phyloP scores from a whole-genome alignment of 1,140 invertebrate genomes.

The Caerostris darwini region DNA sequence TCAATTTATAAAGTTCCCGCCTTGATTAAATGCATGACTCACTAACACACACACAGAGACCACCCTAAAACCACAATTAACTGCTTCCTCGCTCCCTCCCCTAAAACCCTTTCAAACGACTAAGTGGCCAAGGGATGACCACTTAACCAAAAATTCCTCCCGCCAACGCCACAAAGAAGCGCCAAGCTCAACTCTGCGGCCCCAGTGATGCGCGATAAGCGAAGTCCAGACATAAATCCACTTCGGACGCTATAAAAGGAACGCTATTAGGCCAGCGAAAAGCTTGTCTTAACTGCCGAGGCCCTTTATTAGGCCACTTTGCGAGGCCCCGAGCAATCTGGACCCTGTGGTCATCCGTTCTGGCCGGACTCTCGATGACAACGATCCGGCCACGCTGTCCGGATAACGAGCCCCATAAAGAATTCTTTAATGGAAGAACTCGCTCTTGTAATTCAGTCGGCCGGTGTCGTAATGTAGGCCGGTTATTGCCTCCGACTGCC shows the following conservation, averaged over 20 bases:
- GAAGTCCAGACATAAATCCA: conserved; percentile 1
- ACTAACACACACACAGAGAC: neutral
- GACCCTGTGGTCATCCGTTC: neutral
- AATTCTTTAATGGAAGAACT: conserved; percentile 56
- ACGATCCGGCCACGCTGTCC: neutral
- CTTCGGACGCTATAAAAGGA: neutral
- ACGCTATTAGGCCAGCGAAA: conserved; percentile 41
- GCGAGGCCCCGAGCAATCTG: conserved; percentile 34
- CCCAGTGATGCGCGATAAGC: conserved; percentile 46
- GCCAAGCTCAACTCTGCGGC: neutral
- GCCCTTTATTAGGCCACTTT: conserved; percentile 61
- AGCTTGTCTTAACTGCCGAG: conserved; percentile 53
- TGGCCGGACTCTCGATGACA: conserved; percentile 44
- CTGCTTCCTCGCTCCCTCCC: neutral
- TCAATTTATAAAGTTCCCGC: neutral
- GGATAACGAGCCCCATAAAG: conserved; percentile 39
- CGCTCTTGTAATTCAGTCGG: conserved; percentile 7
- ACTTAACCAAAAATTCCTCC: conserved; percentile 22
- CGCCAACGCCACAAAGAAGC: neutral
- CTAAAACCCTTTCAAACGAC: neutral
- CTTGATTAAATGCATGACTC: conserved; percentile 4
- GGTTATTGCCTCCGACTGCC: neutral
- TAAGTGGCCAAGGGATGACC: neutral
- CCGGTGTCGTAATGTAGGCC: neutral
- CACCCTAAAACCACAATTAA: conserved; percentile 40